A percentile compares a stretch with the other conserved stretches of the same genome.
These are phyloP conservation scores for Empis livida DNA, from an alignment of 2,888 invertebrate genomes.

Conservation along the genomic window DNA sequence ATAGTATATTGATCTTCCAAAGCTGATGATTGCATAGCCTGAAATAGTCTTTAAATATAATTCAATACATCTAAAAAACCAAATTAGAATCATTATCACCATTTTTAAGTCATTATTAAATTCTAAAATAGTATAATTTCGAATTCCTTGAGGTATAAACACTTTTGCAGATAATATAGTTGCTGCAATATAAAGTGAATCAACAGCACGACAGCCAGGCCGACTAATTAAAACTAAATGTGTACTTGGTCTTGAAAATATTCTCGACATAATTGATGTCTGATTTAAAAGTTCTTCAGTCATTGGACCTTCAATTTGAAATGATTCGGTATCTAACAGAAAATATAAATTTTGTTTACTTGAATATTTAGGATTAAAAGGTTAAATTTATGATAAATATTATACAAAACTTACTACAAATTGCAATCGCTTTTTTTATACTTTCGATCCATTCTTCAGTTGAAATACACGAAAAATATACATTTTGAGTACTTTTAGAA, in stretches of 20 bases:
- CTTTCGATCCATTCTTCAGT: conserved; percentile 49
- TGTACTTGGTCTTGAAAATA: conserved; percentile 42
- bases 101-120: conserved; percentile 69
- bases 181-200: conserved; percentile 61
- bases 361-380: neutral
- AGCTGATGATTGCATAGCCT: conserved; percentile 66
- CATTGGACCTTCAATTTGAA: conserved; percentile 47
- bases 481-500: conserved; percentile 19
- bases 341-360: too few species aligned
- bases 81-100: conserved; percentile 40
- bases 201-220: conserved; percentile 68
- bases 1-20: conserved; percentile 66
- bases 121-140: conserved; percentile 45
- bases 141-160: conserved; percentile 39
- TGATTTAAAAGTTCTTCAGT: conserved; percentile 53
- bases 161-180: conserved; percentile 56
- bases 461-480: conserved; percentile 31
- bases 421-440: conserved; percentile 48
- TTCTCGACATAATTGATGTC: conserved; percentile 49
- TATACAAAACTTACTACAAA: conserved; percentile 46
- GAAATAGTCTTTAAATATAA: too few species aligned
- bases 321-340: conserved; percentile 47
- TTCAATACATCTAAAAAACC: too few species aligned
- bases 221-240: conserved; percentile 46
- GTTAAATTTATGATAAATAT: conserved; percentile 1